A percentile compares a stretch with the other conserved stretches of the same genome.
phyloP scores from a whole-genome alignment of 2,888 invertebrate genomes.

The Thecocarcelia acutangulata region DNA sequence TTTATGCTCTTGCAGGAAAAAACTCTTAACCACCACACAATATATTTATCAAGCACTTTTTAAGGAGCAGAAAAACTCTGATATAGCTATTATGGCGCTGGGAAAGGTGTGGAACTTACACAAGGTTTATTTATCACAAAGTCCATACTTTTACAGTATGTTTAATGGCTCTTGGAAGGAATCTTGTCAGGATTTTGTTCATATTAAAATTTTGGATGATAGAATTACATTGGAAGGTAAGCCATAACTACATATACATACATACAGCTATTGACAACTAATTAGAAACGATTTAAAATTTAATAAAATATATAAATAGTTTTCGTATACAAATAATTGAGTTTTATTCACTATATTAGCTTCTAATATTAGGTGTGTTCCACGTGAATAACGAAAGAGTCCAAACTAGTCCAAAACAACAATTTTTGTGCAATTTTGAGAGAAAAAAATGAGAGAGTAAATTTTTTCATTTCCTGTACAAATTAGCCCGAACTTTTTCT shows the following conservation, averaged over 20 bases:
- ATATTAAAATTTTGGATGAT: constrained; percentile 87
- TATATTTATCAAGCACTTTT: constrained; percentile 90
- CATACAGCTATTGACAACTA: no score
- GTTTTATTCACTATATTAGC: no score
- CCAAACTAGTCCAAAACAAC: no score
- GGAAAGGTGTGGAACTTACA: constrained; percentile 89
- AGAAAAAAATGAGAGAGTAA: no score
- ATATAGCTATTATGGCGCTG: constrained; percentile 87
- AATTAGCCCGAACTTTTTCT: no score
- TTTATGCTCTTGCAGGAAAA: constrained; percentile 81
- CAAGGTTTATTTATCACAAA: constrained; percentile 90
- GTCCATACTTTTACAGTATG: constrained; percentile 91
- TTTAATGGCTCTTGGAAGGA: constrained; percentile 91
- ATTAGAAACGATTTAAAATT: no score
- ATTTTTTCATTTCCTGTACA: no score
- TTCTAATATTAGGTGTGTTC: no score
- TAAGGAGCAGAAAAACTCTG: constrained; percentile 88
- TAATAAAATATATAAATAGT: no score
- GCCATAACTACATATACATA: constrained; percentile 64
- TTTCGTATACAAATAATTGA: no score
- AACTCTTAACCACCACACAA: constrained; percentile 87
- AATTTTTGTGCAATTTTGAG: no score
- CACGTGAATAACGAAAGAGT: no score
- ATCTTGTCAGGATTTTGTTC: constrained; percentile 85
- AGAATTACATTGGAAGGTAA: constrained; percentile 86